Conservation (phyloP, 2,797 vertebrate species). For the Onychomys torridus region DNA sequence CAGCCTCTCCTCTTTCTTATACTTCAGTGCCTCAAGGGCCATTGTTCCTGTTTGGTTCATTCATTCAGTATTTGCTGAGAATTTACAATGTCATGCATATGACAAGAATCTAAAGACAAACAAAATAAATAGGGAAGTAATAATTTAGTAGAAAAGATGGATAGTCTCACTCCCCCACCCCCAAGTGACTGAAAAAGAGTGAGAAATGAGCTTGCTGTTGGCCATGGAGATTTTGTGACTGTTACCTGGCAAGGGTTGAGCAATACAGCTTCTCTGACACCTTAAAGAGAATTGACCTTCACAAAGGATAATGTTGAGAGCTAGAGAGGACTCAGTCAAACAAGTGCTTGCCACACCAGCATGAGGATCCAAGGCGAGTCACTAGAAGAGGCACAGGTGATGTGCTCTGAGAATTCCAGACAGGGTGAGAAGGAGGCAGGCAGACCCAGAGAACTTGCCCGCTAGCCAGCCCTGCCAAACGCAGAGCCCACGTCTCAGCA, state of each 20-base stretch:
- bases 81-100: background rate
- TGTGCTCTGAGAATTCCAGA: background rate
- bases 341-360: too few species aligned
- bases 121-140: background rate
- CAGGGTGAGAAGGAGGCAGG: background rate
- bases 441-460: background rate
- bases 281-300: background rate
- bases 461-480: background rate
- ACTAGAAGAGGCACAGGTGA: background rate
- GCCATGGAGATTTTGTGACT: background rate
- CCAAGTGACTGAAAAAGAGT: background rate
- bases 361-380: background rate
- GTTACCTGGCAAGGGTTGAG: background rate
- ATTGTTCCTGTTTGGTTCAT: background rate
- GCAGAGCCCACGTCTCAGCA: background rate
- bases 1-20: background rate
- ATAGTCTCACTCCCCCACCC: background rate
- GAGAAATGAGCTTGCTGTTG: background rate
- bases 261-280: background rate
- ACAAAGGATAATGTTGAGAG: background rate
- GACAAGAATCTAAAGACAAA: background rate
- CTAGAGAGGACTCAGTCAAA: background rate
- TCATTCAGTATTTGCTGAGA: slow-evolving; percentile 22
- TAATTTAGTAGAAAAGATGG: background rate
- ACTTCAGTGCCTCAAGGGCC: background rate